Percentiles rank a stretch among this genome's conserved stretches.
Evolutionary conservation across 2,888 invertebrate genomes (phyloP).

Genomic region (Mactromeris polynyma): DNA sequence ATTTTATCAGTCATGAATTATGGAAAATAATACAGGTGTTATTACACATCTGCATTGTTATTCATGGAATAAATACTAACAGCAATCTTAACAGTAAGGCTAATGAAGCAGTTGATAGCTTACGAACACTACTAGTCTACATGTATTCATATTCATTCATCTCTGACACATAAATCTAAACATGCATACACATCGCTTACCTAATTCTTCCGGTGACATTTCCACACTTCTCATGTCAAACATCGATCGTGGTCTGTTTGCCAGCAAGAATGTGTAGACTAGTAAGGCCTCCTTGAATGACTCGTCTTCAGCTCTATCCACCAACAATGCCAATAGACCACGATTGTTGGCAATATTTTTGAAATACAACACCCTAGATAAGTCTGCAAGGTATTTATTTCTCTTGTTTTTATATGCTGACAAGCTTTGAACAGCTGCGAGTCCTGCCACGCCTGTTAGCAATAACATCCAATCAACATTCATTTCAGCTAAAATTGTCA

Average conservation of each 20-base stretch:
- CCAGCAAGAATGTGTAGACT: conserved; percentile 84
- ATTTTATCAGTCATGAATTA: too few relatives aligned
- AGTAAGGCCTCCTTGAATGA: conserved; percentile 85
- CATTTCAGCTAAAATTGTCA: conserved; percentile 78
- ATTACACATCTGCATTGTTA: too few relatives aligned
- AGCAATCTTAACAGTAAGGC: too few relatives aligned
- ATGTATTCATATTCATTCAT: too few relatives aligned
- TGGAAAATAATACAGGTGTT: too few relatives aligned
- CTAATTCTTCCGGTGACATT: conserved; percentile 64
- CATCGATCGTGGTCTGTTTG: conserved; percentile 75
- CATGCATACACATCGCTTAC: conserved; percentile 13
- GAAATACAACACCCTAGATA: conserved; percentile 84
- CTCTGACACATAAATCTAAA: too few relatives aligned
- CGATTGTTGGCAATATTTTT: conserved; percentile 86
- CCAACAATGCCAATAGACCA: conserved; percentile 84
- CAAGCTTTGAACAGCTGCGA: conserved; percentile 77
- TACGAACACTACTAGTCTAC: too few relatives aligned
- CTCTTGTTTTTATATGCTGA: conserved; percentile 82
- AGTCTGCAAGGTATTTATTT: conserved; percentile 82
- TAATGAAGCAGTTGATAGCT: too few relatives aligned
- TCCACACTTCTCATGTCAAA: conserved; percentile 57
- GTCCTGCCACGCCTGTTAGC: conserved; percentile 77
- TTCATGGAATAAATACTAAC: too few relatives aligned
- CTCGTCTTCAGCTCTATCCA: conserved; percentile 86
- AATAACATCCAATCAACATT: conserved; percentile 81